Base-by-base conservation (phyloP, 2,113 vertebrate genomes). In the Eublepharis macularius region DNA sequence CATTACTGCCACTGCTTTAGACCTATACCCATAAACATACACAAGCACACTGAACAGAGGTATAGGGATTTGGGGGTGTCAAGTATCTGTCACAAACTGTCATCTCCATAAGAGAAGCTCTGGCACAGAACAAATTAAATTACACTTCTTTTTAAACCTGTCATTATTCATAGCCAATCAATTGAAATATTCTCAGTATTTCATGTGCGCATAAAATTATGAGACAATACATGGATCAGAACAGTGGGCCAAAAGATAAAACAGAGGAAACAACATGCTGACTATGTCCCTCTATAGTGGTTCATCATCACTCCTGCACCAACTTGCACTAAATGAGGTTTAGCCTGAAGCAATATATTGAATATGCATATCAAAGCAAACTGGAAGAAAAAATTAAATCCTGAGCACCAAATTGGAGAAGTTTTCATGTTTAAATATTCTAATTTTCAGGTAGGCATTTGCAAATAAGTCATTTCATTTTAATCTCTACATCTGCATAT, bases 311-410 rank as follows among this genome's bases (percentile, higher is more conserved):
- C 96, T 95, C 96, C 96, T 96, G 96, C 96, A 97, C 96, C 94
- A 97, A 97, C 94, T 96, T 96, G 97, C 97, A 96, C 96, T 97
- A 98, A 98, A 98, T 98, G 98, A 98, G 98, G 97, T 97, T 96
- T 97, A 97, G 98, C 98, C 98, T 88, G 76, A 92, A 97, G 98
- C 97, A 95, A 95, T 93, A 94, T 97, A 98, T 98, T 98, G 98
- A 99, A 98, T 98, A 98, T 98, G 97, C 98, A 99, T 98, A 98
- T 98, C 98, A 98, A 98, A 98, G 98, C 97, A 98, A 98, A 97
- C 11, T 3, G 45, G 45, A 36, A 14, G 77, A 29, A 34, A 97
- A 98, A 97, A 98, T 97, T 96, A 97, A 97, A 98, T 96, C 96
- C 96, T 96, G 95, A 97, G 94, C 97, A 95, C 97, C 96, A 97